phyloP scores from a whole-genome alignment of 1,140 invertebrate genomes.

The Tetragonula clypearis region DNA sequence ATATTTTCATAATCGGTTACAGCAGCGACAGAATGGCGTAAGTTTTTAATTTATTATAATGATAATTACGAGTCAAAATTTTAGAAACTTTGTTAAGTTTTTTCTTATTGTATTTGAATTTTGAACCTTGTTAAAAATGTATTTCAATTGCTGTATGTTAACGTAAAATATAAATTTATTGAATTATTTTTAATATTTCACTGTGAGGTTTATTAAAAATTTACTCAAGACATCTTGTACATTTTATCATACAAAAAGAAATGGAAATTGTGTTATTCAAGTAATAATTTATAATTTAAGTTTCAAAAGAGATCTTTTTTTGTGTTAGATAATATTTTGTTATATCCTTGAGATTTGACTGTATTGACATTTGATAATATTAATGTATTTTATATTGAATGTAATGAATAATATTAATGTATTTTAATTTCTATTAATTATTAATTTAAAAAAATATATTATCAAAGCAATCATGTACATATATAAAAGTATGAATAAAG shows the following conservation, averaged over 20 bases:
- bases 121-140: neutral
- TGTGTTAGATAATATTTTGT: no score
- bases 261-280: neutral
- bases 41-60: slow-evolving; percentile 19
- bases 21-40: slow-evolving; percentile 72
- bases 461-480: neutral
- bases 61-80: neutral
- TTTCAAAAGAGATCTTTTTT: neutral
- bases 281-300: no score
- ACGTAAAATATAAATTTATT: neutral
- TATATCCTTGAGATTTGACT: no score
- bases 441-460: neutral
- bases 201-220: neutral
- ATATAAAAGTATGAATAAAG: neutral
- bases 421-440: neutral
- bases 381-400: neutral
- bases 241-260: neutral
- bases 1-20: slow-evolving; percentile 62
- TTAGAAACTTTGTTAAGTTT: neutral
- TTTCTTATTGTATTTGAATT: neutral
- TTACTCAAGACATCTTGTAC: neutral
- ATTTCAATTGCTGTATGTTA: neutral
- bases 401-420: no score
- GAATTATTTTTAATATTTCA: neutral
- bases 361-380: no score